These are phyloP conservation scores for Caenorhabditis wallacei DNA, from an alignment of 2,888 invertebrate species.

Conservation along the genomic window DNA sequence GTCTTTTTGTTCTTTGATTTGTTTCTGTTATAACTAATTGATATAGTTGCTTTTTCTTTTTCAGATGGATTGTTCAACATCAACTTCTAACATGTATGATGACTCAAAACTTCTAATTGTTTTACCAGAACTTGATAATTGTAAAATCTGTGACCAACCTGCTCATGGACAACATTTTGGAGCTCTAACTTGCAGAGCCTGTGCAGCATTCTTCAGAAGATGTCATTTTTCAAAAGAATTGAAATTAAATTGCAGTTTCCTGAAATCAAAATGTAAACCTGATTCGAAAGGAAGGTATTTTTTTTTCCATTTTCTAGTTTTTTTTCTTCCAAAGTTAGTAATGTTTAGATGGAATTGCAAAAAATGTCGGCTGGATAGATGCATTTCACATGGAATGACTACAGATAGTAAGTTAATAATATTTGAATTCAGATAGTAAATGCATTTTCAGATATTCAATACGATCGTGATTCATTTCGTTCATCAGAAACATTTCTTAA, in stretches of 20 bases:
- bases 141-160: constrained; percentile 13
- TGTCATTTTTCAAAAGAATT: not conserved
- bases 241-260: not conserved
- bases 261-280: constrained; percentile 11
- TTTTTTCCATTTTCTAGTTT: too few species aligned
- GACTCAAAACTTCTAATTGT: not conserved
- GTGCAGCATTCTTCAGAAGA: constrained; percentile 42
- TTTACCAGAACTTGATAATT: not conserved
- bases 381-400: constrained; percentile 28
- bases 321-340: too few species aligned
- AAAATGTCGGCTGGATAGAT: constrained; percentile 26
- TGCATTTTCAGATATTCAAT: constrained; percentile 31
- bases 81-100: not conserved
- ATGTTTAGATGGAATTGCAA: constrained; percentile 33
- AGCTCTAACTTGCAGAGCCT: constrained; percentile 29
- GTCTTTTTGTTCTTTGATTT: not conserved
- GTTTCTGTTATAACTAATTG: not conserved
- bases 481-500: constrained; percentile 13
- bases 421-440: too few species aligned
- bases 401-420: not conserved
- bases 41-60: not conserved
- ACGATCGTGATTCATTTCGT: constrained; percentile 16
- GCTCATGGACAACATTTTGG: constrained; percentile 39
- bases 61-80: constrained; percentile 2
- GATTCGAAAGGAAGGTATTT: constrained; percentile 23